Evolutionary conservation across 2,113 vertebrate species (phyloP).

Genomic region (Notarius lentiginosus): DNA sequence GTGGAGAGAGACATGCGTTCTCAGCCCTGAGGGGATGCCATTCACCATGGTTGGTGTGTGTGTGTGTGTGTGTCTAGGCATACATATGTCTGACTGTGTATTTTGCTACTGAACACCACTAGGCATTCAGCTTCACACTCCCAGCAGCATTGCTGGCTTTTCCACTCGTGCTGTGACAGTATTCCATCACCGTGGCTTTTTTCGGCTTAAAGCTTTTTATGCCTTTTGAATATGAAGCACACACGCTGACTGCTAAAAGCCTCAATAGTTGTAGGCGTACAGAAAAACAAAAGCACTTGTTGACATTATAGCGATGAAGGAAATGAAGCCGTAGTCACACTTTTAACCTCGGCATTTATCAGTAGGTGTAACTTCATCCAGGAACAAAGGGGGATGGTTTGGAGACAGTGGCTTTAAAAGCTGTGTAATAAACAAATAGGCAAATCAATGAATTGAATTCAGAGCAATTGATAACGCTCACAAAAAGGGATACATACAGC

Average conservation of each 20-base stretch:
- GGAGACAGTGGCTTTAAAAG: constrained; percentile 16
- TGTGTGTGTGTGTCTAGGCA: constrained; percentile 9
- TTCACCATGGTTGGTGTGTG: not conserved
- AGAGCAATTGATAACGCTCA: not conserved
- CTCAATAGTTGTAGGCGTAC: constrained; percentile 59
- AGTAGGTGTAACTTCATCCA: constrained; percentile 19
- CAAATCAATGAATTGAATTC: not conserved
- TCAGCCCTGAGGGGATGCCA: constrained; percentile 58
- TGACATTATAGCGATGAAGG: constrained; percentile 62
- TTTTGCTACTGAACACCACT: not conserved
- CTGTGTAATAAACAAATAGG: not conserved
- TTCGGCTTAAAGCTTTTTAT: constrained; percentile 56
- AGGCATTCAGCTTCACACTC: constrained; percentile 40
- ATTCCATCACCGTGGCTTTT: constrained; percentile 57
- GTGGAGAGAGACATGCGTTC: constrained; percentile 48
- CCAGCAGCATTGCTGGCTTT: constrained; percentile 56
- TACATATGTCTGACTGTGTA: constrained; percentile 29
- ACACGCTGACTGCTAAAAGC: constrained; percentile 68
- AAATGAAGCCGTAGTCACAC: constrained; percentile 55
- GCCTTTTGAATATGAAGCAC: constrained; percentile 62
- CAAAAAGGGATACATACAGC: not conserved
- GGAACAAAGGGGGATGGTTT: constrained; percentile 1
- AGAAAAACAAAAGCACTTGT: constrained; percentile 64
- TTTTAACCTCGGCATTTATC: constrained; percentile 50
- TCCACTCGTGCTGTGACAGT: constrained; percentile 63